Conservation (phyloP, 2,888 invertebrate species). For the Orthosia gracilis region DNA sequence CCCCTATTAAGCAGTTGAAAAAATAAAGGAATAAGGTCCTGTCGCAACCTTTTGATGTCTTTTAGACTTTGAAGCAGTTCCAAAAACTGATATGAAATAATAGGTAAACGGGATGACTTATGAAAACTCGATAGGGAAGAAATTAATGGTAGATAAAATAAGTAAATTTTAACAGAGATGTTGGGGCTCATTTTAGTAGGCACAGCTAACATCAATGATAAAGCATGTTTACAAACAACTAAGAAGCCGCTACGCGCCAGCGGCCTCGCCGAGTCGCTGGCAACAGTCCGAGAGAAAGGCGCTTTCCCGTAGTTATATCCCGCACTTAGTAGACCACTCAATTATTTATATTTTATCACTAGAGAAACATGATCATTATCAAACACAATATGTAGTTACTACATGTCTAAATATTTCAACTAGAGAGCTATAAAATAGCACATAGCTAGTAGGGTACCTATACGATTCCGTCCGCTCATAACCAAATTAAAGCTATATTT, state of each 20-base stretch:
- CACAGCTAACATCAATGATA: constrained; percentile 24
- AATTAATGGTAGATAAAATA: not conserved
- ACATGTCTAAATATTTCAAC: not conserved
- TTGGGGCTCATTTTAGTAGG: constrained; percentile 8
- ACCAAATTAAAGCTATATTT: constrained; percentile 11
- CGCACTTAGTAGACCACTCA: constrained; percentile 72
- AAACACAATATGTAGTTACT: not conserved
- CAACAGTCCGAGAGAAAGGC: constrained; percentile 86
- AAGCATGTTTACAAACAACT: constrained; percentile 81
- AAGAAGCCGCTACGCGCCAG: constrained; percentile 75
- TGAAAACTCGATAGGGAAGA: not conserved
- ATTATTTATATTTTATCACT: constrained; percentile 68
- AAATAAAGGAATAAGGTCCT: not conserved
- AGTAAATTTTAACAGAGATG: constrained; percentile 1
- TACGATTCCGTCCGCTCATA: not conserved
- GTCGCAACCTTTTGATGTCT: not conserved
- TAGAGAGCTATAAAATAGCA: not conserved
- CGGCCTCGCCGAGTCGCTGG: constrained; percentile 68
- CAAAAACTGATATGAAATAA: too few relatives aligned
- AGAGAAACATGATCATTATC: constrained; percentile 24
- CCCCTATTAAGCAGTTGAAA: not conserved
- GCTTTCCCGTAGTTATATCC: constrained; percentile 84
- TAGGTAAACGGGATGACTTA: not conserved
- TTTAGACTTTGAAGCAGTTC: not conserved
- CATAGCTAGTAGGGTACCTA: not conserved